Conservation (phyloP, 2,797 vertebrate genomes). For the Buphagus erythrorhynchus region DNA sequence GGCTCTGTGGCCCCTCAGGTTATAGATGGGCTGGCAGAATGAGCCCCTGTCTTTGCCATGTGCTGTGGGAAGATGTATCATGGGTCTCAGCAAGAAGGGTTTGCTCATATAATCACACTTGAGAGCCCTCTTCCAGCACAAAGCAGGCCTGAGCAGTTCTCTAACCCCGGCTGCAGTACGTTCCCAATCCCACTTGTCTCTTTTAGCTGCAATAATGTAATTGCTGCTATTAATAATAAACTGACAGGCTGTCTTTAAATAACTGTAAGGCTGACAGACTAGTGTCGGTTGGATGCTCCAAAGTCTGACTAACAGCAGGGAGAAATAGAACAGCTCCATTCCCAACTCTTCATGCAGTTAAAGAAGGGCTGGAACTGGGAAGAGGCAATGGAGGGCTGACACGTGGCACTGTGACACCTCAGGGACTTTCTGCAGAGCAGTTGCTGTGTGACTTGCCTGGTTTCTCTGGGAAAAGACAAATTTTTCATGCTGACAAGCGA, state of each 20-base stretch:
- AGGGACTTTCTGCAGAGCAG: not conserved
- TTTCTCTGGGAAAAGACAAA: not conserved
- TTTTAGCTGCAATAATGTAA: constrained; percentile 28
- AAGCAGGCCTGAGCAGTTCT: not conserved
- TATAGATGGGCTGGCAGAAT: not conserved
- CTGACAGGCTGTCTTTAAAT: constrained; percentile 41
- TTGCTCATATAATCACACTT: not conserved
- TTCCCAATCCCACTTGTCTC: not conserved
- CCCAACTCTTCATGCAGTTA: not conserved
- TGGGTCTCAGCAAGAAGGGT: not conserved
- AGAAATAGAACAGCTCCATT: not conserved
- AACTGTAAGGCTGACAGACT: constrained; percentile 1
- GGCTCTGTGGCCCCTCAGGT: not conserved
- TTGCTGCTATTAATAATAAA: constrained; percentile 55
- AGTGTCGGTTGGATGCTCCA: not conserved
- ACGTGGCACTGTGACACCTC: accelerated
- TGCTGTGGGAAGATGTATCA: not conserved
- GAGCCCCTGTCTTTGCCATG: not conserved
- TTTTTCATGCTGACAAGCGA: not conserved
- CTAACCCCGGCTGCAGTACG: accelerated
- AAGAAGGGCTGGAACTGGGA: not conserved
- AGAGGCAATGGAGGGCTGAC: not conserved
- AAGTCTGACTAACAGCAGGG: constrained; percentile 8
- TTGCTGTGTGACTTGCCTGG: not conserved
- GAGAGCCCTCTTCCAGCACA: not conserved